Percentiles rank a stretch among this genome's conserved stretches.
These are phyloP conservation scores for Dendrocincla tyrannina DNA, from an alignment of 2,797 vertebrate species.

Conservation along the genomic window DNA sequence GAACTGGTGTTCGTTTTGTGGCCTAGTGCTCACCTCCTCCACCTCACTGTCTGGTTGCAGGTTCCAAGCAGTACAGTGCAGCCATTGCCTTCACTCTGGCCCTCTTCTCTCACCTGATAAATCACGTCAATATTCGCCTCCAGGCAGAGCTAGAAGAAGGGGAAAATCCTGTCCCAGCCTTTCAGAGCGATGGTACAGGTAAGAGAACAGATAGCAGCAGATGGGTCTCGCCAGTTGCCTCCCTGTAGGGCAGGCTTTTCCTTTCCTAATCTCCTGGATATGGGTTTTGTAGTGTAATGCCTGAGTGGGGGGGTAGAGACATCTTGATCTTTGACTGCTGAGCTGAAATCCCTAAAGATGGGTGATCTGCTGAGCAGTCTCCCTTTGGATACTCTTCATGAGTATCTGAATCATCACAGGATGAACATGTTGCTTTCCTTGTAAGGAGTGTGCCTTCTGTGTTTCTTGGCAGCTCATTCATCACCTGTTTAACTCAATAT, in stretches of 20 bases:
- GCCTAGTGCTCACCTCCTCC: not conserved
- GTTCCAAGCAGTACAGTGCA: conserved; percentile 95
- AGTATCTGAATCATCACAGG: not conserved
- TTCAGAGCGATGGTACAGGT: conserved; percentile 87
- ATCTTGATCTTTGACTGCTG: not conserved
- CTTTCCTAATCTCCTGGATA: not conserved
- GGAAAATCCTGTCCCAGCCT: conserved; percentile 86
- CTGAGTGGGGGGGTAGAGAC: not conserved
- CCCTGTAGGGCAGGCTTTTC: not conserved
- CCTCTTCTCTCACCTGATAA: conserved; percentile 95
- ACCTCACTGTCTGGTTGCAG: conserved; percentile 63
- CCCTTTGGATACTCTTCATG: not conserved
- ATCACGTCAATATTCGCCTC: conserved; percentile 96
- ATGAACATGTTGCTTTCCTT: not conserved
- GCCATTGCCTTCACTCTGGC: conserved; percentile 96
- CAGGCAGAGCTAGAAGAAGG: conserved; percentile 94
- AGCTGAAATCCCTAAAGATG: not conserved
- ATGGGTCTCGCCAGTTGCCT: not conserved
- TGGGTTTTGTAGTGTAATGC: not conserved
- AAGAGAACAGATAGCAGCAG: not conserved
- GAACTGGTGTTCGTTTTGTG: rapidly evolving
- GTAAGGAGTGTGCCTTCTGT: not conserved
- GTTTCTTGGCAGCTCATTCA: not conserved
- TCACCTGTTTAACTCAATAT: not conserved
- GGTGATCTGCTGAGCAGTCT: not conserved